These are phyloP conservation scores for Gorsachius goisagi DNA, from an alignment of 2,113 vertebrate species.

Conservation along the genomic window DNA sequence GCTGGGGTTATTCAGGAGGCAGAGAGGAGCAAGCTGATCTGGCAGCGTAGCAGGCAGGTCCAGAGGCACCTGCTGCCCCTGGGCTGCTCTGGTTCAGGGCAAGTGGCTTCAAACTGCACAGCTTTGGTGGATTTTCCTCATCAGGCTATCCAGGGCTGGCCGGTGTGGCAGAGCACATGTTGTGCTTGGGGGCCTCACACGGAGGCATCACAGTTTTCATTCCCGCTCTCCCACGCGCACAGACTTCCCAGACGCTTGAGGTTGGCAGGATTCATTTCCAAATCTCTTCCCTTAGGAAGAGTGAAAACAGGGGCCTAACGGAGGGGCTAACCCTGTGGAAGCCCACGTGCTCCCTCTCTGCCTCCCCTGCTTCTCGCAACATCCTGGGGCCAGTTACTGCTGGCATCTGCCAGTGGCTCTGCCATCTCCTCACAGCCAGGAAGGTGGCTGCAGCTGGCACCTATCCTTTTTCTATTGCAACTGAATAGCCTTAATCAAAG, in stretches of 20 bases:
- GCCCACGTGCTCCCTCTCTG: neutral
- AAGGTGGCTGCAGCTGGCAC: neutral
- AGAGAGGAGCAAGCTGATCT: neutral
- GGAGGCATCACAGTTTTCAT: neutral
- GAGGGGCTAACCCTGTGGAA: neutral
- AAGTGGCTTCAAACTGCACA: neutral
- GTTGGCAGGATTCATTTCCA: neutral
- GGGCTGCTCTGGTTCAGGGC: neutral
- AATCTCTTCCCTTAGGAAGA: slow-evolving; percentile 15
- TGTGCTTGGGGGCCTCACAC: neutral
- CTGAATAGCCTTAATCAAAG: slow-evolving; percentile 70
- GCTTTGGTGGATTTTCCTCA: neutral
- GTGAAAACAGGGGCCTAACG: neutral
- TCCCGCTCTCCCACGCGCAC: neutral
- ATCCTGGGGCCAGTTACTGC: neutral
- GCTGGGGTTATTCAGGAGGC: neutral
- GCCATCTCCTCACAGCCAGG: neutral
- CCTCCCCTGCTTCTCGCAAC: neutral
- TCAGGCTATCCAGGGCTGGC: neutral
- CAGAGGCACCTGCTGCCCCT: neutral
- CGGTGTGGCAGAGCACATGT: neutral
- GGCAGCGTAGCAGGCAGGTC: neutral
- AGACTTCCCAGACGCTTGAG: neutral
- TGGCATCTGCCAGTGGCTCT: slow-evolving; percentile 24
- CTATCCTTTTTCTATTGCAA: slow-evolving; percentile 55